These are phyloP conservation scores for Paramisgurnus dabryanus DNA, from an alignment of 2,113 vertebrate genomes.

Conservation along the genomic window DNA sequence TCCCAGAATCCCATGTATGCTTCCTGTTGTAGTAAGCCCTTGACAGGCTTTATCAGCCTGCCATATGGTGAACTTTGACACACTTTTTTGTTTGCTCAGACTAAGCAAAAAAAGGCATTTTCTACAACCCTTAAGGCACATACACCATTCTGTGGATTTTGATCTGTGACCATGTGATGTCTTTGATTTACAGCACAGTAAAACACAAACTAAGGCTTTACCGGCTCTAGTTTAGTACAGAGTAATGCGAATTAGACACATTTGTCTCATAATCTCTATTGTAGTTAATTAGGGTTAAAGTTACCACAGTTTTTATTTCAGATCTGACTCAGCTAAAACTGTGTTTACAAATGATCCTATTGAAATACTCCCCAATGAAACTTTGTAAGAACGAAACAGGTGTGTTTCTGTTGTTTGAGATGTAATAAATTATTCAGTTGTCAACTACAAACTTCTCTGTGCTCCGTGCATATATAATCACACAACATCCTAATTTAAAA, in stretches of 20 bases:
- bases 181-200: neutral
- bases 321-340: no score
- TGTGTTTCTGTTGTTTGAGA: neutral
- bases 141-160: neutral
- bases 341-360: no score
- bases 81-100: slow-evolving; percentile 42
- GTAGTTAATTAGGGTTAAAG: no score
- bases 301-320: no score
- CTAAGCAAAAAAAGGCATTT: neutral
- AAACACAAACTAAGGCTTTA: no score
- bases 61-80: slow-evolving; percentile 61
- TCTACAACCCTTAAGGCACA: neutral
- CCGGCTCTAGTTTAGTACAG: no score
- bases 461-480: no score
- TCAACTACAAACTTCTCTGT: neutral
- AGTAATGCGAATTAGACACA: no score
- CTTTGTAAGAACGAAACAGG: no score
- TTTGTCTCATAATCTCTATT: no score
- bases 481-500: no score
- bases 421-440: neutral
- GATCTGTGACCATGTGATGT: neutral
- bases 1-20: slow-evolving; percentile 31
- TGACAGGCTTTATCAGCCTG: slow-evolving; percentile 9
- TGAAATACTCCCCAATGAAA: no score
- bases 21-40: slow-evolving; percentile 36